Base-by-base conservation (phyloP, 1,140 invertebrate species). In the Dendroctonus valens region DNA sequence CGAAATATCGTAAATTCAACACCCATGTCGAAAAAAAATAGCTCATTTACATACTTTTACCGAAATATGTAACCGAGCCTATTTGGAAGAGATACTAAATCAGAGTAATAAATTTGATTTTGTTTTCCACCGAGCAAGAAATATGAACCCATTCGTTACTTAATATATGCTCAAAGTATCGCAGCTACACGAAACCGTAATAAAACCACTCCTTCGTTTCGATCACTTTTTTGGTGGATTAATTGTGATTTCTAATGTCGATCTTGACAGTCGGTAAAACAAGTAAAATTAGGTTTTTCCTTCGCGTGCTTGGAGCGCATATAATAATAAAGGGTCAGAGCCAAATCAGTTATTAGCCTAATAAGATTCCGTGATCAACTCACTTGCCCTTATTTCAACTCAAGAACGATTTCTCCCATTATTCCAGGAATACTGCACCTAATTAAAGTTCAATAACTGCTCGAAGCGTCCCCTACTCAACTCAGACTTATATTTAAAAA, bases 371-470 rank as follows among this genome's bases (percentile, higher is more conserved):
- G 41, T 41, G 12, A 26, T 58, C 44, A 58, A 12, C 44, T 58
- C 44, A 9, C 40, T 14, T 42, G 41, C 55, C 52, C 37, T 54
- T 39, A 39, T 58, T 58, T 37, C 39, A 44, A 42, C 26, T 26
- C 26, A 26, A 26, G 26, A 26, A 26, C 26, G 26, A 26, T 26
- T 26, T 26, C 3, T 3, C 26, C 26, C 26, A 26, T 26, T 26
- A 26, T 26, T 26, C 26, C 26, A 26, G 26, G 26, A 26, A 54
- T 51, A 67, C 55, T 67, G 65, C 59, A 67, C 65, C 65, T 67
- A 59, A 67, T 67, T 67, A 67, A 67, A 67, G 65, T 67, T 67
- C 65, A 60, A 67, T 67, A 67, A 55, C 65, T 41, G 65, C 65
- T 49, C 6, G 14, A 61, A 46, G 14, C 14, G 42, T 61, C 59